Evolutionary conservation across 2,113 vertebrate species (phyloP), one percentile per base, ranked within the genome.

Genomic region (Phyllostomus discolor): DNA sequence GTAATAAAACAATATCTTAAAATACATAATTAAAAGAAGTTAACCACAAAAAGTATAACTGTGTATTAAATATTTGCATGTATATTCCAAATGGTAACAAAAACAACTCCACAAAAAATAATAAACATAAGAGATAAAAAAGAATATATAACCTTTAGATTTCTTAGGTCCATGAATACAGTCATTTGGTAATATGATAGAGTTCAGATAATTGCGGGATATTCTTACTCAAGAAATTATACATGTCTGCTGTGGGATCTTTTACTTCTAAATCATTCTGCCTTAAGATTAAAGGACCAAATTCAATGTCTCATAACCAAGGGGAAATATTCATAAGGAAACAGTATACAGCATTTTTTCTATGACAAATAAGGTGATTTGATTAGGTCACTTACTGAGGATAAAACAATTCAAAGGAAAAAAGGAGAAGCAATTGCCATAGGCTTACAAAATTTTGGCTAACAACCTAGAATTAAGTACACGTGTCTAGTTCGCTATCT

Each of bases 1-100:
- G 82, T 93, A 95, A 96, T 94, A 97, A 98, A 98, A 94, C 78
- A 96, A 91, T 85, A 66, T 84, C 83, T 98, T 96, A 83, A 98
- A 98, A 97, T 94, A 50, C 76, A 64, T 93, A 97, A 97, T 98
- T 98, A 98, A 98, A 98, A 97, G 70, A 96, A 95, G 38, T 73
- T 72, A 98, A 94, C 54, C 72, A 96, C 73, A 91, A 48, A 96
- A 96, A 88, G 41, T 78, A 54, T 48, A 92, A 84, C 20, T 66
- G 33, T 52, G 5, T 78, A 80, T 52, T 94, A 57, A 78, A 97
- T 97, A 92, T 84, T 6, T 59, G 2, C 54, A 38, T 62, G 4
- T 52, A 41, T 7, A 59, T 84, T 78, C 22, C 38, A 83, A 85
- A 75, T 0, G 87, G 31, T 28, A 91, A 67, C 7, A 80, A 57